Evolutionary conservation across 2,797 vertebrate species (phyloP).

Genomic region (Kryptopterus vitreolus): DNA sequence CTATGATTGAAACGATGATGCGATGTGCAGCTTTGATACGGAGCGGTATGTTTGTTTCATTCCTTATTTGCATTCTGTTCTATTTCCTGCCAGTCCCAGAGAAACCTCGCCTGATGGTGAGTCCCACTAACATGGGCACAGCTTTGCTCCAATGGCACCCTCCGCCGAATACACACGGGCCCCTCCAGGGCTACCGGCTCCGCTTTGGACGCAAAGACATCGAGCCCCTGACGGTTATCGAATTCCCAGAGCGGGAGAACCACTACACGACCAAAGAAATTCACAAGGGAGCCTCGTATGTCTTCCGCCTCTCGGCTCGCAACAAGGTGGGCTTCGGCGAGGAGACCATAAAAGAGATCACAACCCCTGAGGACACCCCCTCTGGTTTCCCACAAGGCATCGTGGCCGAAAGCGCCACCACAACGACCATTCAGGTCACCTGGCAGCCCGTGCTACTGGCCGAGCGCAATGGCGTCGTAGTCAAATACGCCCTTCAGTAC

Average conservation of each 20-base stretch:
- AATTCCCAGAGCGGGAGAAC: constrained; percentile 94
- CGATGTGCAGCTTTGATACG: not conserved
- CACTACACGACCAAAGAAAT: constrained; percentile 98
- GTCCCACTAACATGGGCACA: constrained; percentile 97
- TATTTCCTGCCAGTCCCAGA: constrained; percentile 85
- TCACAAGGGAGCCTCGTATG: constrained; percentile 93
- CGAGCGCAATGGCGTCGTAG: constrained; percentile 91
- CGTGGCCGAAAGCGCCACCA: constrained; percentile 86
- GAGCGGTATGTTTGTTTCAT: not conserved
- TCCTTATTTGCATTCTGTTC: not conserved
- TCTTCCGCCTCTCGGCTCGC: constrained; percentile 92
- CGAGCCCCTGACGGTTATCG: constrained; percentile 86
- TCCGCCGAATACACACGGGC: constrained; percentile 87
- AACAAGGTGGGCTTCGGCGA: constrained; percentile 99
- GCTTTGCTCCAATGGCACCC: constrained; percentile 98
- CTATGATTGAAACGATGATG: not conserved
- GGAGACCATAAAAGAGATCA: constrained; percentile 95
- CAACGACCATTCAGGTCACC: constrained; percentile 89
- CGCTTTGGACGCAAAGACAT: constrained; percentile 93
- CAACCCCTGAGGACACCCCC: constrained; percentile 88
- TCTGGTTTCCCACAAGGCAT: constrained; percentile 94
- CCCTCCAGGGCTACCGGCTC: constrained; percentile 91
- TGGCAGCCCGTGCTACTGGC: constrained; percentile 89
- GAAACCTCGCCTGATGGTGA: constrained; percentile 94
- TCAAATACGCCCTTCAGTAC: constrained; percentile 93